Evolutionary conservation across 1,140 invertebrate species (phyloP).

Genomic region (Trichogramma pretiosum): DNA sequence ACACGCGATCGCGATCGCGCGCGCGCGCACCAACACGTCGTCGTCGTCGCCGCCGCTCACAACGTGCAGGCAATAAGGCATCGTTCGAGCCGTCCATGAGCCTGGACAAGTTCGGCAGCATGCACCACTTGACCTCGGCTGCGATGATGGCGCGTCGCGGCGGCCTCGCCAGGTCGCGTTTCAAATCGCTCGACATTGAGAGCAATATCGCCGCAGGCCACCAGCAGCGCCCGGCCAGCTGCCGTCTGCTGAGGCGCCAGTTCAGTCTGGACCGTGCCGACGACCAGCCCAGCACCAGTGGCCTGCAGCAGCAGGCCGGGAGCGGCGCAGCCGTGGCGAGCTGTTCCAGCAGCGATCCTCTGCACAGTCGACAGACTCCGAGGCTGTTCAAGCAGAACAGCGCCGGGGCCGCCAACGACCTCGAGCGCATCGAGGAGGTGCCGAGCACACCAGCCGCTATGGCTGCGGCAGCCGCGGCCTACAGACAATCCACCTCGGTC

Average conservation of each 20-base stretch:
- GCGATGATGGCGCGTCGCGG: neutral
- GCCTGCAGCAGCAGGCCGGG: slow-evolving; percentile 3
- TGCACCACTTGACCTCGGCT: too few relatives aligned
- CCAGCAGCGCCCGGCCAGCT: slow-evolving; percentile 30
- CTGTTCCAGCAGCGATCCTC: too few relatives aligned
- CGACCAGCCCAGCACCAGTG: slow-evolving; percentile 32
- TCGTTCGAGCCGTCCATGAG: too few relatives aligned
- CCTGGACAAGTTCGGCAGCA: too few relatives aligned
- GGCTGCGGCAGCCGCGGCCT: slow-evolving; percentile 23
- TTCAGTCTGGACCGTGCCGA: slow-evolving; percentile 63
- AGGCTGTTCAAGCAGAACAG: slow-evolving; percentile 62
- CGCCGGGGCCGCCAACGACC: slow-evolving; percentile 57
- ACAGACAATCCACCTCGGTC: slow-evolving; percentile 38
- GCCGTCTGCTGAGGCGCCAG: slow-evolving; percentile 54
- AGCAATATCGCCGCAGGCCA: slow-evolving; percentile 21
- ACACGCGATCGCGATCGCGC: too few relatives aligned
- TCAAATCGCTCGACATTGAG: slow-evolving; percentile 16
- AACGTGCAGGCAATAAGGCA: too few relatives aligned
- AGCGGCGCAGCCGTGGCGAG: too few relatives aligned
- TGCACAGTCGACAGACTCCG: slow-evolving; percentile 26
- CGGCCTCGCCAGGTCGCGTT: slow-evolving; percentile 5
- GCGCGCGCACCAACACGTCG: too few relatives aligned
- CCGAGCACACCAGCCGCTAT: slow-evolving; percentile 33
- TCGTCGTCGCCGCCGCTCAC: too few relatives aligned
- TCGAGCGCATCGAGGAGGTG: slow-evolving; percentile 63